Evolutionary conservation across 2,113 vertebrate species (phyloP).

Genomic region (Odocoileus hemionus): DNA sequence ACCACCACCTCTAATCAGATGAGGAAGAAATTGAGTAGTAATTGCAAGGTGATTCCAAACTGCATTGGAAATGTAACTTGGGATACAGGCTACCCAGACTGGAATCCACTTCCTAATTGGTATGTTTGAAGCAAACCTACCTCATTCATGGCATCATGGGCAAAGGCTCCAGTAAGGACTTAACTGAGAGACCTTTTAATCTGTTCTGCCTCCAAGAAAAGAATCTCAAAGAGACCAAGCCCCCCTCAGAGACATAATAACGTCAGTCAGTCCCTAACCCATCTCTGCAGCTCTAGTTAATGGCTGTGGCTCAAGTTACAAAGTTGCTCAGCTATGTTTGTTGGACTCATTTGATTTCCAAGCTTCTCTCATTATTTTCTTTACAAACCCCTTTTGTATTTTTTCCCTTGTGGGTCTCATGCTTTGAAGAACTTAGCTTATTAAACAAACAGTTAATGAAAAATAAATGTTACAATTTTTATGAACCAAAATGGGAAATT

Average conservation of each 20-base stretch:
- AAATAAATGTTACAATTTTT: background rate
- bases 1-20: background rate
- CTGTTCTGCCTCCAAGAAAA: background rate
- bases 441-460: background rate
- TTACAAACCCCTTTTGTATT: background rate
- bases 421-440: background rate
- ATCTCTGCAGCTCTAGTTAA: background rate
- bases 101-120: background rate
- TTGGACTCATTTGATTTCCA: background rate
- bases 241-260: background rate
- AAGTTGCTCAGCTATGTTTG: background rate
- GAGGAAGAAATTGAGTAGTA: background rate
- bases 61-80: background rate
- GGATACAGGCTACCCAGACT: background rate
- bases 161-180: background rate
- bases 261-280: background rate
- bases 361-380: background rate
- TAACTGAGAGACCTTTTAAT: background rate
- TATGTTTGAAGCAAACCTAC: background rate
- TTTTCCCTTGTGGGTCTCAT: no score
- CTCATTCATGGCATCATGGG: background rate
- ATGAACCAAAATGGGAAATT: background rate
- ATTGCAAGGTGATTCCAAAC: background rate
- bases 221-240: background rate
- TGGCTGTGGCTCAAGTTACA: background rate